These are phyloP conservation scores for Cryptocheilus praepositus DNA, from an alignment of 2,888 invertebrate species.

Conservation along the genomic window DNA sequence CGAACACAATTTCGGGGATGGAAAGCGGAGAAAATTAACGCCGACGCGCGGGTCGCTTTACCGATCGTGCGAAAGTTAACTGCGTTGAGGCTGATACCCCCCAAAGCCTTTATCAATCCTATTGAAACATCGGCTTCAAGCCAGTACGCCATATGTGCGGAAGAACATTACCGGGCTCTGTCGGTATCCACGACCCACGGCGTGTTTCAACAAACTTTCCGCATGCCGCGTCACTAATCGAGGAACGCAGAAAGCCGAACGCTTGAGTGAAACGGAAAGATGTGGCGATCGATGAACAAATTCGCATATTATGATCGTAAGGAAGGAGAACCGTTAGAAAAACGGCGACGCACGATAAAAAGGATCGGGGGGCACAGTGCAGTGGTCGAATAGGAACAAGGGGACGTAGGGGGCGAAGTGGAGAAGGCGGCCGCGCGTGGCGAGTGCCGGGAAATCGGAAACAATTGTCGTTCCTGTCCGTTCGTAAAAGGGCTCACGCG, in stretches of 20 bases:
- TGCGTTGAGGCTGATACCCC: not conserved
- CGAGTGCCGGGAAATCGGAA: slow-evolving; percentile 39
- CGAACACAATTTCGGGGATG: slow-evolving; percentile 42
- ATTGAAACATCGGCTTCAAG: too few relatives aligned
- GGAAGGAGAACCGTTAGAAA: not conserved
- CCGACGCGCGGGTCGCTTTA: slow-evolving; percentile 23
- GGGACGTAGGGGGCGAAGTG: not conserved
- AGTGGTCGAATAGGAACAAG: not conserved
- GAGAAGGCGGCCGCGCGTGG: slow-evolving; percentile 11
- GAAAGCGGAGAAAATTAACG: slow-evolving; percentile 50
- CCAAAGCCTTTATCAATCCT: too few relatives aligned
- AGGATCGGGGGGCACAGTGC: not conserved
- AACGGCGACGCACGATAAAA: not conserved
- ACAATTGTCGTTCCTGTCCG: slow-evolving; percentile 55
- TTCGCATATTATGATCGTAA: not conserved
- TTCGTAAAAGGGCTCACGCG: slow-evolving; percentile 39
- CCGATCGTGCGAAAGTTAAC: slow-evolving; percentile 37
- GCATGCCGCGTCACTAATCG: too few relatives aligned
- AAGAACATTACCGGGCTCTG: not conserved
- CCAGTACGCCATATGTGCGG: too few relatives aligned
- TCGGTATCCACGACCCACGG: too few relatives aligned
- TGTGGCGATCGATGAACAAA: not conserved
- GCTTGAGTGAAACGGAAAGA: not conserved
- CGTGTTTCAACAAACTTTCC: too few relatives aligned
- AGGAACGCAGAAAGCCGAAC: not conserved